Conservation (phyloP, 2,888 invertebrate species). For the Phyto melanocephala region DNA sequence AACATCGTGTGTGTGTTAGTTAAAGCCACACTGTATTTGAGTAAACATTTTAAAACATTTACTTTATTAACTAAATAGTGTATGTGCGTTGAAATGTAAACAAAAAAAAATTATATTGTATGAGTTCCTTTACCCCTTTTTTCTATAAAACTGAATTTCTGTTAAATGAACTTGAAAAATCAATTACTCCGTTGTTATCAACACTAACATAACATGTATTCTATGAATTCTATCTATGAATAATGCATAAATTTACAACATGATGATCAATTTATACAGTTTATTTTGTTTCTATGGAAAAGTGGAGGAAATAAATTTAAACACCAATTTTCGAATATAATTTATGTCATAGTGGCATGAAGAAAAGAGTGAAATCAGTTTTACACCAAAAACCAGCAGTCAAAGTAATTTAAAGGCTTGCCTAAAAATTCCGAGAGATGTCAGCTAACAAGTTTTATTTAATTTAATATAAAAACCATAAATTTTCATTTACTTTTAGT, state of each 20-base stretch:
- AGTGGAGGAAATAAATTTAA: neutral
- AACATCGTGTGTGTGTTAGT: constrained; percentile 1
- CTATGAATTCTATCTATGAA: neutral
- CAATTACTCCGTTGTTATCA: constrained; percentile 34
- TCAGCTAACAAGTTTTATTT: constrained; percentile 41
- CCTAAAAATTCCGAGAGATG: neutral
- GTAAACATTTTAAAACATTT: constrained; percentile 10
- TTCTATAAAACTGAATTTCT: constrained; percentile 34
- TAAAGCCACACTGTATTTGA: constrained; percentile 8
- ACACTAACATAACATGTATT: neutral
- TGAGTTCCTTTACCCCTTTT: constrained; percentile 12
- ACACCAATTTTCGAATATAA: neutral
- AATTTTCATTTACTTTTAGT: constrained; percentile 41
- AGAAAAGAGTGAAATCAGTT: neutral
- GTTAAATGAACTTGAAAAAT: constrained; percentile 59
- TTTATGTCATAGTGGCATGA: neutral
- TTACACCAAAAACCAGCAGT: neutral
- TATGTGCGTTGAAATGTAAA: constrained; percentile 21
- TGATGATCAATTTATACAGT: constrained; percentile 16
- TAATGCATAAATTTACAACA: constrained; percentile 30
- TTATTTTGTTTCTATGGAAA: neutral
- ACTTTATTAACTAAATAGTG: constrained; percentile 1
- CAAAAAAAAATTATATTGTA: neutral
- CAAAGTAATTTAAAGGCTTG: constrained; percentile 31
- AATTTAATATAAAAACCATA: constrained; percentile 55